Evolutionary conservation across 2,888 invertebrate species (phyloP).

Genomic region (Aricia artaxerxes): DNA sequence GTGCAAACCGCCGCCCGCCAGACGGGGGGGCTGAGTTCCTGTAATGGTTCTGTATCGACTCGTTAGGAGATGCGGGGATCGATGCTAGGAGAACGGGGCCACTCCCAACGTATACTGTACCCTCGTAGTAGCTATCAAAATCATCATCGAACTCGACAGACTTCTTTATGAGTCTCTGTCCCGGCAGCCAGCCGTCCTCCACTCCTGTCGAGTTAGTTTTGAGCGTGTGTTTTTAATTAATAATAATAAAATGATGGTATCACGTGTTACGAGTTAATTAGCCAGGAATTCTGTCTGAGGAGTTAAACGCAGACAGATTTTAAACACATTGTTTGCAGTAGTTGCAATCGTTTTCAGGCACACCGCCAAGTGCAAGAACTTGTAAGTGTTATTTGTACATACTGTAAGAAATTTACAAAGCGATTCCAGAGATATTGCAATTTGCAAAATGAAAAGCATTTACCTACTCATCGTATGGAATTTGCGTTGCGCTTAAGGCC

Average conservation of each 20-base stretch:
- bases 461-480: background rate
- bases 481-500: background rate
- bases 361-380: slow-evolving; percentile 9
- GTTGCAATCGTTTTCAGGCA: slow-evolving; percentile 8
- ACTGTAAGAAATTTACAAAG: background rate
- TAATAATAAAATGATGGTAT: background rate
- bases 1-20: slow-evolving; percentile 43
- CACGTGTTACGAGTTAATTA: background rate
- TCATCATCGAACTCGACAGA: slow-evolving; percentile 76
- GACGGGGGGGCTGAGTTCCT: slow-evolving; percentile 39
- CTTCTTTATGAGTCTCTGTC: slow-evolving; percentile 77
- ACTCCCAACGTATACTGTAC: slow-evolving; percentile 72
- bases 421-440: background rate
- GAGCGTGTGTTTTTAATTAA: slow-evolving; percentile 42
- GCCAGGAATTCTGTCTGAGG: background rate
- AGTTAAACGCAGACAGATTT: background rate
- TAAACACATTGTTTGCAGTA: slow-evolving; percentile 10
- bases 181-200: slow-evolving; percentile 77
- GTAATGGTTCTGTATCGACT: slow-evolving; percentile 38
- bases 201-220: slow-evolving; percentile 70
- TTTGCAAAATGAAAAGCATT: slow-evolving; percentile 7
- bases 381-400: background rate
- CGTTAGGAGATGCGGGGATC: slow-evolving; percentile 52
- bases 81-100: slow-evolving; percentile 55
- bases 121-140: slow-evolving; percentile 76